Conservation (phyloP, 2,113 vertebrate genomes). For the Cricetomys ansorgei region DNA sequence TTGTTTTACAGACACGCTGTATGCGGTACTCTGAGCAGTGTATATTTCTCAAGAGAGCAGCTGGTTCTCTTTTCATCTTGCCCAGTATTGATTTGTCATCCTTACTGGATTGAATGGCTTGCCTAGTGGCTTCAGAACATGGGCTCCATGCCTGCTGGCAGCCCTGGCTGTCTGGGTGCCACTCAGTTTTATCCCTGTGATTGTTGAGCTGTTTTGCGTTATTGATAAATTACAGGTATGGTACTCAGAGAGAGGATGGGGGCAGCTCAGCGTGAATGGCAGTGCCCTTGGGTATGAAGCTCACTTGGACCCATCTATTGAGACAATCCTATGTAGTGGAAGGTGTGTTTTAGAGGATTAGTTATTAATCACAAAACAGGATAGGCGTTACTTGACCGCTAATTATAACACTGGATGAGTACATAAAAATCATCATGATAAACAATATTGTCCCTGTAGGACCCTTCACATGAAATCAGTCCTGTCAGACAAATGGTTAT, state of each 20-base stretch:
- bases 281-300: slow-evolving; percentile 37
- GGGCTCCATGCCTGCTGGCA: slow-evolving; percentile 66
- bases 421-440: slow-evolving; percentile 63
- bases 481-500: slow-evolving; percentile 76
- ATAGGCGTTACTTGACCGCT: slow-evolving; percentile 63
- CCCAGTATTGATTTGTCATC: slow-evolving; percentile 34
- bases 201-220: slow-evolving; percentile 62
- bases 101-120: slow-evolving; percentile 58
- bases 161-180: slow-evolving; percentile 49
- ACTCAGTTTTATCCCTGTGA: slow-evolving; percentile 72
- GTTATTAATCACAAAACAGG: slow-evolving; percentile 71
- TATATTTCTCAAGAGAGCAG: slow-evolving; percentile 38
- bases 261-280: slow-evolving; percentile 19
- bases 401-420: slow-evolving; percentile 71
- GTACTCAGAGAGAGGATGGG: slow-evolving; percentile 55
- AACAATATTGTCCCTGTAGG: slow-evolving; percentile 75
- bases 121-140: slow-evolving; percentile 35
- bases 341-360: slow-evolving; percentile 72
- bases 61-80: slow-evolving; percentile 50
- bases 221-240: slow-evolving; percentile 75
- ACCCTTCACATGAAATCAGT: slow-evolving; percentile 77
- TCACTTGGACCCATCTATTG: slow-evolving; percentile 48
- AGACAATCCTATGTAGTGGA: slow-evolving; percentile 46
- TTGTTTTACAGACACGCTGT: neutral
- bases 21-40: neutral